These are phyloP conservation scores for Sinocyclocheilus rhinocerous DNA, from an alignment of 2,113 vertebrate genomes.

Conservation along the genomic window DNA sequence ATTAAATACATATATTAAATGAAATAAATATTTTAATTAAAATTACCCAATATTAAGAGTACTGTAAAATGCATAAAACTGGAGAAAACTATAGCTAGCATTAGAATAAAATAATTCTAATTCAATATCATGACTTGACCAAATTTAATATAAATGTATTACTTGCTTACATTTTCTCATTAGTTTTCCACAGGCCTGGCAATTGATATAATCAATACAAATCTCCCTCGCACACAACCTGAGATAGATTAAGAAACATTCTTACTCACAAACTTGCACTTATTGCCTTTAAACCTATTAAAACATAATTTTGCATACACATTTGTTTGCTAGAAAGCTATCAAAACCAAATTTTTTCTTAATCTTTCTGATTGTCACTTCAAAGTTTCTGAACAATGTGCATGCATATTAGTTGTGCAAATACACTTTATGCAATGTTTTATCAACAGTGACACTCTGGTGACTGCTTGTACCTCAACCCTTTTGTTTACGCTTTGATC, in stretches of 20 bases:
- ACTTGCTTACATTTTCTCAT: neutral
- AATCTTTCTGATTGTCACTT: neutral
- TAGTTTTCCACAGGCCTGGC: neutral
- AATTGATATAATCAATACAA: neutral
- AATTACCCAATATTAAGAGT: neutral
- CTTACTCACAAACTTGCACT: neutral
- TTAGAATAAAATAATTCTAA: neutral
- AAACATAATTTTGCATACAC: neutral
- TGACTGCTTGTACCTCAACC: conserved; percentile 1
- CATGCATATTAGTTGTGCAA: neutral
- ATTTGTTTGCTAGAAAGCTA: neutral
- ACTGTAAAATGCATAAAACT: neutral
- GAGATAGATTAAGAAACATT: neutral
- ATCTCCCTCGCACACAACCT: neutral
- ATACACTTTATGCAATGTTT: neutral
- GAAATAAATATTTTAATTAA: neutral
- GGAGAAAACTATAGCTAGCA: neutral
- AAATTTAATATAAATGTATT: neutral
- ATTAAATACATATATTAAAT: neutral
- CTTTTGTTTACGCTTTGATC: too few species aligned
- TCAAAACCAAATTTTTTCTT: neutral
- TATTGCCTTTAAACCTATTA: neutral
- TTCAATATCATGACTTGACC: neutral
- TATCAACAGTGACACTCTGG: neutral
- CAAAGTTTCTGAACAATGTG: neutral